These are phyloP conservation scores for Ifrita kowaldi DNA, from an alignment of 2,113 vertebrate species.

Conservation along the genomic window DNA sequence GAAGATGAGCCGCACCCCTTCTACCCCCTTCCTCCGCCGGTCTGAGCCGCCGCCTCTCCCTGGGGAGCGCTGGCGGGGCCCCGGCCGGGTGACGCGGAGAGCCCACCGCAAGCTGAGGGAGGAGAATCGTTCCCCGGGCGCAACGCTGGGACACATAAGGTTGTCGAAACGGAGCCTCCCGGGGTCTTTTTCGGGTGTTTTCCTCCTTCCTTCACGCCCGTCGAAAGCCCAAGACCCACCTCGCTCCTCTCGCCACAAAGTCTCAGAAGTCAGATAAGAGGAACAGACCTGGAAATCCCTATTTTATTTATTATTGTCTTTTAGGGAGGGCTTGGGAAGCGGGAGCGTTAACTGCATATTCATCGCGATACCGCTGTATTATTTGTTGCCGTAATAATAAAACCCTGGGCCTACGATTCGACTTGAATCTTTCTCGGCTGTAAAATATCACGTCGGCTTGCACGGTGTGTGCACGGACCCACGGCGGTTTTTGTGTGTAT, in stretches of 20 bases:
- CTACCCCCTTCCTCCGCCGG: background rate
- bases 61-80: background rate
- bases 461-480: background rate
- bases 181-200: background rate
- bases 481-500: background rate
- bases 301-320: background rate
- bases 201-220: background rate
- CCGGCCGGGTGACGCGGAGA: background rate
- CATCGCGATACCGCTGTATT: background rate
- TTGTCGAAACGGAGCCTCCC: background rate
- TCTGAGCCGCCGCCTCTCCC: background rate
- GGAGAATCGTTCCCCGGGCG: background rate
- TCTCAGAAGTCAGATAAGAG: constrained; percentile 12
- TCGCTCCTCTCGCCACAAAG: background rate
- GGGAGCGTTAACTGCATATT: constrained; percentile 13
- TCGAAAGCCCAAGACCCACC: background rate
- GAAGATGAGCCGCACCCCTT: background rate
- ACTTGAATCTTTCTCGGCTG: background rate
- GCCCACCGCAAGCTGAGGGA: background rate
- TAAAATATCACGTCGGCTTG: background rate
- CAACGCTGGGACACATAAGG: background rate
- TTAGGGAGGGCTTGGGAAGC: background rate
- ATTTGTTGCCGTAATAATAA: constrained; percentile 36
- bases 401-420: constrained; percentile 28
- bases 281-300: background rate